These are phyloP conservation scores for Oryzias sinensis DNA, from an alignment of 2,797 vertebrate genomes.

Conservation along the genomic window DNA sequence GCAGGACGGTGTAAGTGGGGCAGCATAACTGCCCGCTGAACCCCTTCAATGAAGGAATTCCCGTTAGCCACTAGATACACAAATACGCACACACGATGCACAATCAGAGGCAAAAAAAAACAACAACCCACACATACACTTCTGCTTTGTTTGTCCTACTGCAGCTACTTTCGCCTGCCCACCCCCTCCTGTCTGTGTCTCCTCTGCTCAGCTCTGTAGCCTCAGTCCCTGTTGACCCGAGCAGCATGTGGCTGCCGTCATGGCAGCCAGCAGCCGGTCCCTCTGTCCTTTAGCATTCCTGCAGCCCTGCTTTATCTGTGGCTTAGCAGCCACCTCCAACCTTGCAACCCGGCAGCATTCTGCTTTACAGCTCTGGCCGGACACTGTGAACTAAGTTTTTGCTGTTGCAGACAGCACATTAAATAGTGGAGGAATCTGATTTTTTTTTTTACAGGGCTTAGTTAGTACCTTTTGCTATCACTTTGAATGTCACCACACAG, in stretches of 20 bases:
- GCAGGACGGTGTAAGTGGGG: conserved; percentile 53
- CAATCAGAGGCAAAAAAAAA: conserved; percentile 20
- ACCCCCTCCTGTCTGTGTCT: conserved; percentile 9
- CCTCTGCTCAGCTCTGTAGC: conserved; percentile 21
- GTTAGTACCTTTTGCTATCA: too few relatives aligned
- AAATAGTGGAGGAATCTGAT: too few relatives aligned
- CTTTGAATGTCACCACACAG: too few relatives aligned
- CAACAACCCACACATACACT: conserved; percentile 4
- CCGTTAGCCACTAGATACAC: conserved; percentile 8
- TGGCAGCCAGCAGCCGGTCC: conserved; percentile 56
- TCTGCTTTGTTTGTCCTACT: conserved; percentile 65
- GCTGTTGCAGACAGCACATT: background rate
- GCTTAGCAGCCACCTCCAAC: conserved; percentile 36
- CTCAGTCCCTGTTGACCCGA: conserved; percentile 60
- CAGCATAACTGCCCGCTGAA: conserved; percentile 48
- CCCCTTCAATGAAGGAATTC: conserved; percentile 25
- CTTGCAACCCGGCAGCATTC: conserved; percentile 48
- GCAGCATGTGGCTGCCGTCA: conserved; percentile 55
- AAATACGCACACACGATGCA: conserved; percentile 17
- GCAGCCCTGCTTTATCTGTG: conserved; percentile 40
- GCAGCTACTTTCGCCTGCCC: conserved; percentile 15
- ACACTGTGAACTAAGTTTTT: conserved; percentile 10
- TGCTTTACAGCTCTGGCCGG: conserved; percentile 10
- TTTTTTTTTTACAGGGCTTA: too few relatives aligned
- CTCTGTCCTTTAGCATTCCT: conserved; percentile 58